These are phyloP conservation scores for Rhinichthys osculus DNA, from an alignment of 2,797 vertebrate genomes.

Conservation along the genomic window DNA sequence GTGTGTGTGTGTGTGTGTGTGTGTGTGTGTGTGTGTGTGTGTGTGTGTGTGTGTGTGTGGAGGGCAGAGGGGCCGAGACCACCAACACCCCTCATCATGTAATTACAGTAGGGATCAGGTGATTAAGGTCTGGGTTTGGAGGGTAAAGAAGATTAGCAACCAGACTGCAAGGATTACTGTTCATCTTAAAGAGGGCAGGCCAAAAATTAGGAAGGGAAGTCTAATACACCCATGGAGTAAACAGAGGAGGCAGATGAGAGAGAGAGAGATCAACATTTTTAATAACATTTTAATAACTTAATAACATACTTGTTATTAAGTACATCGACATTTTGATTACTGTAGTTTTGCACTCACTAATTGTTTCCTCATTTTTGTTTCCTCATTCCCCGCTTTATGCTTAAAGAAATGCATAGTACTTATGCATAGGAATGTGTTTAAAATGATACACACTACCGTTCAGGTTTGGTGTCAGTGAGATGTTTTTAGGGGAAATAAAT, in stretches of 20 bases:
- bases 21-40: too few species aligned
- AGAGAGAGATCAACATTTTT: not conserved
- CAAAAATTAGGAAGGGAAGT: conserved; percentile 6
- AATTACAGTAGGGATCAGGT: conserved; percentile 42
- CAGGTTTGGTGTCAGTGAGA: not conserved
- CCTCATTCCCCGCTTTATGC: too few species aligned
- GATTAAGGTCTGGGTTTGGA: conserved; percentile 43
- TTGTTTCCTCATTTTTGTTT: not conserved
- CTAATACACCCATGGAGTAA: conserved; percentile 39
- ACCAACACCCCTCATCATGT: not conserved
- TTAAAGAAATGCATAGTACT: not conserved
- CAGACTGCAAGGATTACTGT: conserved; percentile 40
- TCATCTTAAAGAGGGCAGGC: not conserved
- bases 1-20: not conserved
- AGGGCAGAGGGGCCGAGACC: conserved; percentile 4
- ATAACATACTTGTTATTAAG: too few species aligned
- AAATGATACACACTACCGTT: not conserved
- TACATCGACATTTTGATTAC: too few species aligned
- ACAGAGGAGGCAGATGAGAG: not conserved
- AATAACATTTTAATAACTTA: too few species aligned
- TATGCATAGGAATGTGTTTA: not conserved
- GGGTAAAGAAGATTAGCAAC: conserved; percentile 47
- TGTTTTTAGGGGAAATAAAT: not conserved
- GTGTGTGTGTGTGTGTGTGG: too few species aligned
- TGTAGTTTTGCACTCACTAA: not conserved